Conservation (phyloP, 2,797 vertebrate genomes). For the Syndactyla subalaris region DNA sequence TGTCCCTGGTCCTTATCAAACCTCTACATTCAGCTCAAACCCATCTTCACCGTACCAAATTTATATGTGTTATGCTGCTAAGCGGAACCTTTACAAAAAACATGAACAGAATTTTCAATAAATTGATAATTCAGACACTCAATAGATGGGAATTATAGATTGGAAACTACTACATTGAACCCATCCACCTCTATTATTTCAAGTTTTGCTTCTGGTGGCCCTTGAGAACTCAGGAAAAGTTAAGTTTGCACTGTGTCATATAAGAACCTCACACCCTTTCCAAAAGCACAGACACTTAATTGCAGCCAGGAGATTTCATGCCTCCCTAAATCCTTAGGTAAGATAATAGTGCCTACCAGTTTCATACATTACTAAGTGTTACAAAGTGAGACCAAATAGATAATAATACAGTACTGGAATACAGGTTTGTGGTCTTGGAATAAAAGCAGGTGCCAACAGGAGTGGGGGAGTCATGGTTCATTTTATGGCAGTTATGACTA, state of each 20-base stretch:
- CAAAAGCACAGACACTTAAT: neutral
- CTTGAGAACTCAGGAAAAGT: neutral
- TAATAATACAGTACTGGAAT: neutral
- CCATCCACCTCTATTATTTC: neutral
- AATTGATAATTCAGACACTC: neutral
- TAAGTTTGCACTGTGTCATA: neutral
- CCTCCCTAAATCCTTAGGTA: neutral
- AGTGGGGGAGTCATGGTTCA: neutral
- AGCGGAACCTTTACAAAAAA: neutral
- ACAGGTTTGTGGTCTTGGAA: neutral
- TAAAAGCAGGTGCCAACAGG: neutral
- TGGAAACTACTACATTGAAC: neutral
- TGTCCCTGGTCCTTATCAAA: neutral
- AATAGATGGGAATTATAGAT: neutral
- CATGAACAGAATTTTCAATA: neutral
- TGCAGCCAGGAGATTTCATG: neutral
- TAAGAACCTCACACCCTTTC: neutral
- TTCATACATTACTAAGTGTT: neutral
- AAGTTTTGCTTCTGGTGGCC: neutral
- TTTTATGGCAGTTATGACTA: slow-evolving; percentile 23
- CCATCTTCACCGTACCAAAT: neutral
- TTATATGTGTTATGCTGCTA: neutral
- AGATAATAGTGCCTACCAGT: neutral
- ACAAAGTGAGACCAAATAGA: neutral
- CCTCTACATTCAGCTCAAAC: neutral